Evolutionary conservation across 2,113 vertebrate species (phyloP).

Genomic region (Rafetus swinhoei): DNA sequence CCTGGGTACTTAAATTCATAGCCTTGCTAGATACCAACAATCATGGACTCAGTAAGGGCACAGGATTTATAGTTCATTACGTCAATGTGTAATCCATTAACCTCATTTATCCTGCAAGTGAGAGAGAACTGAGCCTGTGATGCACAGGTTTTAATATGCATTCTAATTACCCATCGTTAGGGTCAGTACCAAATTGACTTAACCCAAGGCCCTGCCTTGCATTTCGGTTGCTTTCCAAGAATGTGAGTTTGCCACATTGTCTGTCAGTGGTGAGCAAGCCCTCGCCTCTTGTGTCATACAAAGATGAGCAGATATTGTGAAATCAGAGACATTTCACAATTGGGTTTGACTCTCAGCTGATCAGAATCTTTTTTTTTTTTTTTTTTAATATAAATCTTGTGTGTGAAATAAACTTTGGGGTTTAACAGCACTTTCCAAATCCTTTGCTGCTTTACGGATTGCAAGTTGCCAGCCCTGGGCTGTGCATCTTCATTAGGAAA

Average conservation of each 20-base stretch:
- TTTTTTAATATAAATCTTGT: too few relatives aligned
- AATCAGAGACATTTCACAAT: accelerated
- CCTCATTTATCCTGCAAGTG: neutral
- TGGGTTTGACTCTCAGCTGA: neutral
- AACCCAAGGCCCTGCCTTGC: neutral
- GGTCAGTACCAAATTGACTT: neutral
- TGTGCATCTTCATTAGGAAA: accelerated
- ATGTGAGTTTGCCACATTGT: neutral
- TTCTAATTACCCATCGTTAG: neutral
- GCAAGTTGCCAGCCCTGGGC: accelerated
- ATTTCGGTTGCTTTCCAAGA: neutral
- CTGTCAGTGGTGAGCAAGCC: neutral
- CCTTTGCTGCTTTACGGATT: neutral
- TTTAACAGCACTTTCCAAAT: neutral
- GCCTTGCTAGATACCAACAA: neutral
- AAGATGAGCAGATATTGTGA: accelerated
- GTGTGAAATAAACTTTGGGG: neutral
- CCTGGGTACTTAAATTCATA: neutral
- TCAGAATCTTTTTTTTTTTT: neutral
- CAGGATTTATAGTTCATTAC: neutral
- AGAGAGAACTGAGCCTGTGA: neutral
- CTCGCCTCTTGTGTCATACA: neutral
- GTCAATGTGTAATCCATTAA: neutral
- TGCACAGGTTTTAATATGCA: neutral
- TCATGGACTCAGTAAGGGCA: neutral